Percentiles rank a stretch among this genome's conserved stretches.
phyloP scores from a whole-genome alignment of 2,888 invertebrate species.

The Amaurobius ferox region DNA sequence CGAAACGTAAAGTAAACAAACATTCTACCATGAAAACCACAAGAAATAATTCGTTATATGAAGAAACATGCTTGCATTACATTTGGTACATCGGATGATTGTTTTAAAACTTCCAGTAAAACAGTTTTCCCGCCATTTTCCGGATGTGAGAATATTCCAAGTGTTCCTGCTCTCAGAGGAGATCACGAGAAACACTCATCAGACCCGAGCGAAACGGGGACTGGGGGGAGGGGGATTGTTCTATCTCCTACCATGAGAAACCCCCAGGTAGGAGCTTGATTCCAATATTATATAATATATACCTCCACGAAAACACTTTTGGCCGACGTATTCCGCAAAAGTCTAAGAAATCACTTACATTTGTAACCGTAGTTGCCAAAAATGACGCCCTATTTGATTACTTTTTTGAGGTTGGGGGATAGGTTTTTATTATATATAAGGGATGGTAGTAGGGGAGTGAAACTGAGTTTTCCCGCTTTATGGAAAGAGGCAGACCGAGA shows the following conservation, averaged over 20 bases:
- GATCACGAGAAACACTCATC: constrained; percentile 70
- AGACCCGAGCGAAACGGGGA: not conserved
- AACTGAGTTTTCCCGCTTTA: not conserved
- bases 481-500: constrained; percentile 21
- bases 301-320: constrained; percentile 46
- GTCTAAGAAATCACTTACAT: constrained; percentile 63
- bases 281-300: constrained; percentile 70
- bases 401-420: constrained; percentile 33
- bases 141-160: constrained; percentile 55
- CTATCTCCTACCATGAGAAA: constrained; percentile 3
- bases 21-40: not conserved
- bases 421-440: not conserved
- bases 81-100: constrained; percentile 37
- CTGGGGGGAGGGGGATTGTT: not conserved
- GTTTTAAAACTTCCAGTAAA: constrained; percentile 57
- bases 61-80: constrained; percentile 34
- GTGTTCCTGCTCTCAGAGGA: constrained; percentile 55
- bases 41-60: constrained; percentile 30
- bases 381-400: constrained; percentile 70
- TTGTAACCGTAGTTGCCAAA: constrained; percentile 70
- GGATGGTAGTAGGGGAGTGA: not conserved
- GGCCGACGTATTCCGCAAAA: constrained; percentile 7
- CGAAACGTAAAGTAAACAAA: not conserved
- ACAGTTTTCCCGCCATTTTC: constrained; percentile 55
- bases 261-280: constrained; percentile 36